A percentile compares a stretch with the other conserved stretches of the same genome.
Conservation (phyloP, 2,797 vertebrate species). For the Antennarius maculatus region DNA sequence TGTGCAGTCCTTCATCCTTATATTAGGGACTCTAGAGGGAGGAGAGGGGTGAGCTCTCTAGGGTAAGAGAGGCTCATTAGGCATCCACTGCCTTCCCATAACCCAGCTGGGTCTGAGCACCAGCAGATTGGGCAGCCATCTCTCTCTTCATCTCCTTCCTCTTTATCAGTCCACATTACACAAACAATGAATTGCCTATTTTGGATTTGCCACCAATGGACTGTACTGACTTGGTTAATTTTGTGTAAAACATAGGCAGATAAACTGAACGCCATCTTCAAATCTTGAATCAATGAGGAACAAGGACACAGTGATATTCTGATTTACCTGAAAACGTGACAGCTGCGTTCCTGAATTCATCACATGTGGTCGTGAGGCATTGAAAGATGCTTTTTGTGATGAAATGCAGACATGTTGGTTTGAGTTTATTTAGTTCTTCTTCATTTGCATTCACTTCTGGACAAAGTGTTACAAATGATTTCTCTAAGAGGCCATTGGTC, state of each 20-base stretch:
- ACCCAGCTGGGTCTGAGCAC: slow-evolving; percentile 81
- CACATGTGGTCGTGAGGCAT: slow-evolving; percentile 1
- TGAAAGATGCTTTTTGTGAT: slow-evolving; percentile 14
- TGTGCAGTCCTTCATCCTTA: slow-evolving; percentile 75
- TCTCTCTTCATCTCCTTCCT: slow-evolving; percentile 65
- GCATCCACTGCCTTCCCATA: slow-evolving; percentile 78
- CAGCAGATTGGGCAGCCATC: slow-evolving; percentile 78
- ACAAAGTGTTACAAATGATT: slow-evolving; percentile 43
- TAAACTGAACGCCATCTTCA: slow-evolving; percentile 16
- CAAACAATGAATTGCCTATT: slow-evolving; percentile 38
- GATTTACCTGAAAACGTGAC: slow-evolving; percentile 9
- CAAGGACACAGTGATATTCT: neutral
- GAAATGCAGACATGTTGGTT: slow-evolving; percentile 18
- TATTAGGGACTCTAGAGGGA: slow-evolving; percentile 72
- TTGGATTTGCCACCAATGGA: slow-evolving; percentile 35
- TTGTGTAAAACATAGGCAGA: slow-evolving; percentile 28
- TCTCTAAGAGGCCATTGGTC: slow-evolving; percentile 65
- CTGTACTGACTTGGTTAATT: slow-evolving; percentile 32
- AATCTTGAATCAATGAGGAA: slow-evolving; percentile 12
- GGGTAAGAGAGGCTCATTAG: slow-evolving; percentile 83
- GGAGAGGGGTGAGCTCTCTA: slow-evolving; percentile 75
- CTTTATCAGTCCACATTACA: slow-evolving; percentile 57
- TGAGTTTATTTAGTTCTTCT: slow-evolving; percentile 18
- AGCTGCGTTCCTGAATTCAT: slow-evolving; percentile 6
- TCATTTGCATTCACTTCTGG: slow-evolving; percentile 43